These are phyloP conservation scores for Nephrocerus scutellatus DNA, from an alignment of 2,888 invertebrate species.

Conservation along the genomic window DNA sequence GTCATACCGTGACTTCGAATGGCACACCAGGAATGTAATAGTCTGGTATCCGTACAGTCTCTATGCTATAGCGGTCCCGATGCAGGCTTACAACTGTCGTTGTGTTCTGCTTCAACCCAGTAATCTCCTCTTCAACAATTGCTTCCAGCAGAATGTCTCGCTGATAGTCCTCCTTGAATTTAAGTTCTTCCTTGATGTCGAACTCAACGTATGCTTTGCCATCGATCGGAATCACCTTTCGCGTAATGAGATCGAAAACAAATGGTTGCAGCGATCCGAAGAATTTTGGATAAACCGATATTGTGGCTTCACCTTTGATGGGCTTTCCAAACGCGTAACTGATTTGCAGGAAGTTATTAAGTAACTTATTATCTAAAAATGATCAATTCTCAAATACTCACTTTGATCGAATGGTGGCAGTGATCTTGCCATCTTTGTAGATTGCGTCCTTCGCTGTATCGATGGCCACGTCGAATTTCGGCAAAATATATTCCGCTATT, in stretches of 20 bases:
- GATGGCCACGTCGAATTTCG: slow-evolving; percentile 87
- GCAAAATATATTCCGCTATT: slow-evolving; percentile 86
- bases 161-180: slow-evolving; percentile 69
- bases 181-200: slow-evolving; percentile 70
- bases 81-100: slow-evolving; percentile 72
- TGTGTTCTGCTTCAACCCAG: slow-evolving; percentile 73
- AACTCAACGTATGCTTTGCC: slow-evolving; percentile 66
- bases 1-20: slow-evolving; percentile 49
- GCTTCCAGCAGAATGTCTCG: slow-evolving; percentile 81
- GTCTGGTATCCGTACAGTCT: slow-evolving; percentile 75
- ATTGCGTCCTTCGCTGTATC: slow-evolving; percentile 76
- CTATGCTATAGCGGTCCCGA: slow-evolving; percentile 68
- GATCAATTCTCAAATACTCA: slow-evolving; percentile 19
- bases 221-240: slow-evolving; percentile 65
- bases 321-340: slow-evolving; percentile 60
- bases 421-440: slow-evolving; percentile 74
- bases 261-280: slow-evolving; percentile 51
- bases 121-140: slow-evolving; percentile 82
- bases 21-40: slow-evolving; percentile 89
- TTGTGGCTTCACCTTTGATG: slow-evolving; percentile 79
- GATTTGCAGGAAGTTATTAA: slow-evolving; percentile 25
- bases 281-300: slow-evolving; percentile 73
- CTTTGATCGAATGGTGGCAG: slow-evolving; percentile 58
- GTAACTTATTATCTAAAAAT: slow-evolving; percentile 52
- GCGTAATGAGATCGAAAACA: slow-evolving; percentile 49